Base-by-base conservation (phyloP, 2,113 vertebrate genomes). In the Isichthys henryi region DNA sequence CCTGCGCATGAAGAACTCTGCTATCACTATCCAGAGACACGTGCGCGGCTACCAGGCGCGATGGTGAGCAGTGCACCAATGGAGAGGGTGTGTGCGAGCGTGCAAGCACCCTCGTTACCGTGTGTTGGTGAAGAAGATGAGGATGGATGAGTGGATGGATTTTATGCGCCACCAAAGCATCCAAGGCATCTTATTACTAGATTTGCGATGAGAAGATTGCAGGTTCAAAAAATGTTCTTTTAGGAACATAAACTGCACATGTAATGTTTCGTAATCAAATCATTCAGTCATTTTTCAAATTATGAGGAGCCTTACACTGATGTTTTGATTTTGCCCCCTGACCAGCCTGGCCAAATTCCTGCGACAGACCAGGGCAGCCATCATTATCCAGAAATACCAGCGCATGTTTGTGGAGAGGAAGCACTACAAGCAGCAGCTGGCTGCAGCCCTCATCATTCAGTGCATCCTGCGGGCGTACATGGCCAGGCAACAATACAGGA, bases 21-120 rank as follows among this genome's bases (percentile, higher is more conserved):
- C 98, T 88, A 95, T 98, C 93, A 96, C 96, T 23, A 95, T 99
- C 92, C 98, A 99, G 96, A 96, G 97, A 96, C 94, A 97, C 0
- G 97, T 98, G 94, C 95, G 98, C 77, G 98, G 98, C 53, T 96
- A 98, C 95, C 98, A 99, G 92, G 98, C 98, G 43, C 96, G 98
- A 94, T 97, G 98, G 98, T 99, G 93, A 95, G 98, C 91, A 53
- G 27, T 3, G n/a, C 39, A 11, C 82, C 15, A 6, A n/a, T 19
- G 11, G 15, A 17, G 15, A 5, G 31, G 17, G 35, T 7, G 74
- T 77, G 74, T 80, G 35, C 1, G 74, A 39, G 15, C 3, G 5
- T 80, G 31, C 31, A 77, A 77, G n/a, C 3, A 27, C 9, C 62
- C n/a, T n/a, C 62, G 2, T 10, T 27, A 31, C 27, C 1, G 62